Evolutionary conservation across 2,113 vertebrate genomes (phyloP), one percentile per base, ranked within the genome.

Genomic region (Eclectus roratus): DNA sequence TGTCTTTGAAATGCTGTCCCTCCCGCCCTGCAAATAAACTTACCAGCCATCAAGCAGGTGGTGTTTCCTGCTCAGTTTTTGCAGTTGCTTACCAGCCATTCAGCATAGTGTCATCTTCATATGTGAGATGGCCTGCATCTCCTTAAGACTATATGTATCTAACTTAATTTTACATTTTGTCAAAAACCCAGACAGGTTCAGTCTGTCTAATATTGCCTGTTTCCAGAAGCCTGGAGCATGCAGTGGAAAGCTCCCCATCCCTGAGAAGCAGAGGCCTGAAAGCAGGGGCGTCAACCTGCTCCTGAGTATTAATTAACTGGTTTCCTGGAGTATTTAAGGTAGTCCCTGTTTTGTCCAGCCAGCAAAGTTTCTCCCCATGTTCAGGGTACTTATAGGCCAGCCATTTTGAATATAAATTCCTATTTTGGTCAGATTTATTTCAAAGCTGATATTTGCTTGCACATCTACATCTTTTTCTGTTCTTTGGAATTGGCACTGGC

Each of bases 1-100:
- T 56, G 27, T 44, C 46, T 44, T 43, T 1, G 4, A 72, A 79
- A 53, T 0, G 0, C 13, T 13, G 10, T 20, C 39, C n/a, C 17
- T 66, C 25, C 46, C 35, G 12, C 21, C 29, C 58, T 2, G 0
- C 8, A 33, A 72, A 60, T 47, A 66, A 72, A 20, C 25, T 72
- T 78, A 15, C 17, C 0, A 0, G 77, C 28, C 46, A 41, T 17
- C 68, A 74, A 31, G 29, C 27, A 17, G 41, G 49, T 15, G 3
- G 43, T 53, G 60, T 61, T 55, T 37, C 35, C 23, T 44, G 17
- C 35, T 89, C 23, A 3, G 68, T 13, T 69, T 80, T 55, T 50
- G 55, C 7, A 1, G 28, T 39, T 74, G 19, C 61, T 80, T 49
- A 41, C 44, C 35, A 80, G 50, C 47, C 47, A 10, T 50, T 74